These are phyloP conservation scores for Ciona savignyi DNA, from an alignment of 23 tunicate genomes.

Conservation along the genomic window DNA sequence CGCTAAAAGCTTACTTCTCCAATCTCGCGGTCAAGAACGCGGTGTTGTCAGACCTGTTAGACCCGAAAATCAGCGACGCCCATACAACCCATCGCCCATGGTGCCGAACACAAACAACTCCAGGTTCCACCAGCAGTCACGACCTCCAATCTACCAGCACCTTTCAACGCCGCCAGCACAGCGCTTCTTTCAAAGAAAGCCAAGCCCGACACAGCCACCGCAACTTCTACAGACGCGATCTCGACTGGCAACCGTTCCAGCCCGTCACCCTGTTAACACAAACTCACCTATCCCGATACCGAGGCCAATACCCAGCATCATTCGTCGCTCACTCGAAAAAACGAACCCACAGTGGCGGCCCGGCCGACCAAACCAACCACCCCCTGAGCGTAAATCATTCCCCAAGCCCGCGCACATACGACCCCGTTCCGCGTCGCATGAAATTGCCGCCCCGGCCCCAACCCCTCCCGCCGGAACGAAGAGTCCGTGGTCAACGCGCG, in stretches of 20 bases:
- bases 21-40: neutral
- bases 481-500: slow-evolving; percentile 57
- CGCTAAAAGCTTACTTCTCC: neutral
- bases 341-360: neutral
- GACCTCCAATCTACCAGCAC: neutral
- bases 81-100: neutral
- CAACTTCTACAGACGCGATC: neutral
- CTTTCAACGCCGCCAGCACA: neutral
- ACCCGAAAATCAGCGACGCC: neutral
- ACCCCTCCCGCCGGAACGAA: slow-evolving; percentile 45
- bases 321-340: neutral
- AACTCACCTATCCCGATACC: neutral
- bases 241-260: neutral
- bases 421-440: neutral
- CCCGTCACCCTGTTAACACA: neutral
- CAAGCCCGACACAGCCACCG: neutral
- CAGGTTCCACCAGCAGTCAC: neutral
- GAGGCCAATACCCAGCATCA: neutral
- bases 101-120: neutral
- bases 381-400: neutral
- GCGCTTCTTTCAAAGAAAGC: neutral
- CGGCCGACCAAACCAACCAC: neutral
- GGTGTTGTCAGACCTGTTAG: neutral
- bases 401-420: neutral
- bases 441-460: neutral